Percentiles rank a stretch among this genome's conserved stretches.
Evolutionary conservation across 37 sponge, comb jelly and placozoan genomes (phyloP).

Genomic region (Ianthella basta): DNA sequence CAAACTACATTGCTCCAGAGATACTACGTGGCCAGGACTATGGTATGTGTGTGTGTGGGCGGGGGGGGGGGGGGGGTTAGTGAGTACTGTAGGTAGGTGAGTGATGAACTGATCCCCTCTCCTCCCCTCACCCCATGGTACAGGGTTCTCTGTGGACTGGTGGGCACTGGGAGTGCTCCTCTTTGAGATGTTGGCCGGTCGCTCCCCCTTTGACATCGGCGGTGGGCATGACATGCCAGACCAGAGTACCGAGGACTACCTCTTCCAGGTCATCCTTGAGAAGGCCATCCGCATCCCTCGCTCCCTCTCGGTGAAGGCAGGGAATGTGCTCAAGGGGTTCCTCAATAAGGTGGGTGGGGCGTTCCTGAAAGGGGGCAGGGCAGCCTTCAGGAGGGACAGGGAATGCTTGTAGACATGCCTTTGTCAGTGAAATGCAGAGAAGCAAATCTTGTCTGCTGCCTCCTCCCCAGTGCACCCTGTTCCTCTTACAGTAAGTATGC

Average conservation of each 20-base stretch:
- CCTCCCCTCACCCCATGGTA: too few relatives aligned
- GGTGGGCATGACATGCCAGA: conserved; percentile 83
- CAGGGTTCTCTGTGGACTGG: conserved; percentile 96
- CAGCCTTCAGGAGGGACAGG: too few relatives aligned
- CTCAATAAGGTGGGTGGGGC: conserved; percentile 82
- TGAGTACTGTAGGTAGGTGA: not conserved
- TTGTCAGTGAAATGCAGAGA: too few relatives aligned
- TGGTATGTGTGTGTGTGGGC: conserved; percentile 43
- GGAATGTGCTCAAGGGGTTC: conserved; percentile 83
- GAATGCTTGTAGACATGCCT: not conserved
- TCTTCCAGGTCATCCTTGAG: conserved; percentile 96
- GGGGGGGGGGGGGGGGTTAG: not conserved
- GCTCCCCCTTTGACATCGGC: conserved; percentile 93
- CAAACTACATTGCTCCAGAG: conserved; percentile 99
- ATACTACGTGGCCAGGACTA: conserved; percentile 92
- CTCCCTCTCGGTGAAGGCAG: conserved; percentile 90
- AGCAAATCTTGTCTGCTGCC: too few relatives aligned
- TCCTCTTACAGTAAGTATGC: too few relatives aligned
- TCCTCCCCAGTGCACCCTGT: too few relatives aligned
- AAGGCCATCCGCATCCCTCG: conserved; percentile 96
- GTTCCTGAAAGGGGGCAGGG: too few relatives aligned
- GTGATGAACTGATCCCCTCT: not conserved
- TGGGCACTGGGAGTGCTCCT: conserved; percentile 98
- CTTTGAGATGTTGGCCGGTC: conserved; percentile 97
- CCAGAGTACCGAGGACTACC: conserved; percentile 95